These are phyloP conservation scores for Rhamphomyia laevipes DNA, from an alignment of 2,888 invertebrate species.

Conservation along the genomic window DNA sequence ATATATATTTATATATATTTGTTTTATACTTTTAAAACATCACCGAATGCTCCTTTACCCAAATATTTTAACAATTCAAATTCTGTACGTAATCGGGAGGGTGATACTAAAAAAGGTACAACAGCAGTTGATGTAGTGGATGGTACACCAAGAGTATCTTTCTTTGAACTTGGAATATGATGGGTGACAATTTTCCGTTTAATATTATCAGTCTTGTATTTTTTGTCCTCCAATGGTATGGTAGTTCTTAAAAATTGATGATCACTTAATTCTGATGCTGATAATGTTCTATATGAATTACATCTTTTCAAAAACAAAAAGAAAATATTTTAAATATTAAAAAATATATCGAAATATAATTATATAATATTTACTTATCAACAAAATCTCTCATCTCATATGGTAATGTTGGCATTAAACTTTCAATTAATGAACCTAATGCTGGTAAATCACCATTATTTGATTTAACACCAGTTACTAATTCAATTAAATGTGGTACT, in stretches of 20 bases:
- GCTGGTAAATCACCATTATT: constrained; percentile 34
- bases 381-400: constrained; percentile 36
- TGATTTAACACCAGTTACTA: constrained; percentile 28
- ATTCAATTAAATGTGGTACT: constrained; percentile 31
- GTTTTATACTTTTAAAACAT: constrained; percentile 71
- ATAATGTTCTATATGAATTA: constrained; percentile 44
- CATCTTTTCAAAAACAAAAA: constrained; percentile 23
- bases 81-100: constrained; percentile 64
- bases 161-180: constrained; percentile 27
- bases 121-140: constrained; percentile 12
- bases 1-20: neutral
- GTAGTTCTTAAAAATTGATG: constrained; percentile 58
- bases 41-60: constrained; percentile 92
- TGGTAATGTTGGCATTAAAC: constrained; percentile 29
- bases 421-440: constrained; percentile 33
- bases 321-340: neutral
- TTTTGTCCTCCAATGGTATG: constrained; percentile 34
- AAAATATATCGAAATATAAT: neutral
- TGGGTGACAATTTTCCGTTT: constrained; percentile 8
- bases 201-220: constrained; percentile 7
- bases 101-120: constrained; percentile 19
- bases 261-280: constrained; percentile 61
- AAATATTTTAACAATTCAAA: constrained; percentile 72
- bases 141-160: constrained; percentile 8
- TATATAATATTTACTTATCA: constrained; percentile 25